Conservation (phyloP, 1,140 invertebrate genomes). For the Drosophila truncata region DNA sequence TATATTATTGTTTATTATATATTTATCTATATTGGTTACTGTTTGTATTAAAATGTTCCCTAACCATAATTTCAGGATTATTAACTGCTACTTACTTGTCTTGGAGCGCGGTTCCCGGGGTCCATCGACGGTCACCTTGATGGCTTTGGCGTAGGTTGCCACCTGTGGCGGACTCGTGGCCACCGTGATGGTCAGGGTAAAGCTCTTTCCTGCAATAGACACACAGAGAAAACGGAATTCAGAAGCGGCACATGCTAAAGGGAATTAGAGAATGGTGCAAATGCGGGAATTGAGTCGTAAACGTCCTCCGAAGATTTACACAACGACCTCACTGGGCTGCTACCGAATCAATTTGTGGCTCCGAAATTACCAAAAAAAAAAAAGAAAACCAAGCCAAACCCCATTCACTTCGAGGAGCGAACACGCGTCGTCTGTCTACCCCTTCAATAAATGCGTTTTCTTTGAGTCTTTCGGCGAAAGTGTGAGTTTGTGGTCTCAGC, state of each 20-base stretch:
- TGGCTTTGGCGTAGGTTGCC: slow-evolving; percentile 97
- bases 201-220: slow-evolving; percentile 94
- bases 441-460: slow-evolving; percentile 4
- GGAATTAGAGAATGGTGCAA: slow-evolving; percentile 15
- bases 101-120: slow-evolving; percentile 98
- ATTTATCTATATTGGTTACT: neutral
- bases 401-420: slow-evolving; percentile 4
- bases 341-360: slow-evolving; percentile 74
- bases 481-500: slow-evolving; percentile 38
- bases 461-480: slow-evolving; percentile 17
- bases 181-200: slow-evolving; percentile 97
- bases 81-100: slow-evolving; percentile 92
- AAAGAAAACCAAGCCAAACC: slow-evolving; percentile 6
- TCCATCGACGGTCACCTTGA: slow-evolving; percentile 99
- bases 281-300: slow-evolving; percentile 48
- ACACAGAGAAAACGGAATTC: neutral
- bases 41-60: neutral
- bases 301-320: slow-evolving; percentile 69
- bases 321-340: slow-evolving; percentile 55
- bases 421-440: slow-evolving; percentile 15
- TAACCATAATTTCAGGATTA: no score
- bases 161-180: slow-evolving; percentile 96
- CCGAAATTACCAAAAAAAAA: slow-evolving; percentile 32
- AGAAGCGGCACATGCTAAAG: slow-evolving; percentile 15
- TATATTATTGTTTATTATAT: neutral